Evolutionary conservation across 1,140 invertebrate genomes (phyloP).

Genomic region (Asobara japonica): DNA sequence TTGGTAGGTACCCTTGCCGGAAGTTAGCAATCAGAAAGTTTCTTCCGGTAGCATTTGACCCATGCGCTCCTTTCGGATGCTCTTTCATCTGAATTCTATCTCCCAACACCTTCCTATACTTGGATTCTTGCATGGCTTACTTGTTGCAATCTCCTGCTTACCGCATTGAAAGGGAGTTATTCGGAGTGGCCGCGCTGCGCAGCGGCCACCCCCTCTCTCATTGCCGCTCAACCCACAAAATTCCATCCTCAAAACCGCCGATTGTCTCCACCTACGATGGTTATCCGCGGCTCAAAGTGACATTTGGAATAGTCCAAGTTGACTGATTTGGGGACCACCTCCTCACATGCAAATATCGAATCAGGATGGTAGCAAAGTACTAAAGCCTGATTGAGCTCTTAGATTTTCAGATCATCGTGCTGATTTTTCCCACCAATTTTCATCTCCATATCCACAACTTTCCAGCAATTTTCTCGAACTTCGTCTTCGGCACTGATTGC

Average conservation of each 20-base stretch:
- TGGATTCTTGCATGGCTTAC: slow-evolving; percentile 30
- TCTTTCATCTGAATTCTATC: too few species aligned
- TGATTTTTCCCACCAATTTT: too few species aligned
- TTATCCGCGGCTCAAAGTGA: background rate
- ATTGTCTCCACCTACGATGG: background rate
- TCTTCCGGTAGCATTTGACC: too few species aligned
- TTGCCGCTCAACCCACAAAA: too few species aligned
- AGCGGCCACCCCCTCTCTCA: slow-evolving; percentile 59
- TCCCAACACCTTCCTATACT: too few species aligned
- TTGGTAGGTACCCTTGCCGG: too few species aligned
- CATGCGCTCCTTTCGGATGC: too few species aligned
- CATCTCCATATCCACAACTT: too few species aligned
- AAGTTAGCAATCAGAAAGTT: too few species aligned
- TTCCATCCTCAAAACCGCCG: too few species aligned
- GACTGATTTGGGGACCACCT: slow-evolving; percentile 45
- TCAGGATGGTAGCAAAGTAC: slow-evolving; percentile 57
- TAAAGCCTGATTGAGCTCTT: slow-evolving; percentile 40
- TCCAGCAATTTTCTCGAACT: too few species aligned
- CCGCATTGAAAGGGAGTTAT: slow-evolving; percentile 65
- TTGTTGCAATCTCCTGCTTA: slow-evolving; percentile 53
- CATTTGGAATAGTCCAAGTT: background rate
- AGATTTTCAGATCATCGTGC: background rate
- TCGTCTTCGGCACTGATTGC: too few species aligned
- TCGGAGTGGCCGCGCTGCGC: slow-evolving; percentile 66
- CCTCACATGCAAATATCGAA: slow-evolving; percentile 55